Evolutionary conservation across 2,797 vertebrate species (phyloP), one percentile per base, ranked within the genome.

Genomic region (Champsocephalus gunnari): DNA sequence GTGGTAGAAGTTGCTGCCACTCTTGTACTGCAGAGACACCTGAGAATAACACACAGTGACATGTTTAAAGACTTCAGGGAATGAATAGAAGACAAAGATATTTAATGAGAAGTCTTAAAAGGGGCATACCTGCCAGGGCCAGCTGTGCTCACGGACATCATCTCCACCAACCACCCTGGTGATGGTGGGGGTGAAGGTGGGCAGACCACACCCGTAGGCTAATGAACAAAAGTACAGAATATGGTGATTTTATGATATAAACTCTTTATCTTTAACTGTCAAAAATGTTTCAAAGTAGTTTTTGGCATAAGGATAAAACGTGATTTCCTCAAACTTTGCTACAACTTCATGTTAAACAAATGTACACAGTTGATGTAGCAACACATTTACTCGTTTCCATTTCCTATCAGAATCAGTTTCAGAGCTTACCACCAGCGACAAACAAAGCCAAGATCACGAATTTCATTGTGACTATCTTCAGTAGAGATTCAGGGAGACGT

Each of bases 41-140:
- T 98, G 84, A 53, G 48, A 62, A 49, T 6, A 19, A 61, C 62
- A 79, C 56, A 71, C 1, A 55, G 38, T 3, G 9, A 50, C 2
- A 4, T 41, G 38, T 50, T 41, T 51, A 12, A 16, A 12, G n/a
- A 48, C 24, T 38, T 50, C 1, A 60, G 3, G 14, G 69, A 73
- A 53, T 11, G 3, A 12, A 51, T 0, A 43, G 57, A 34, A 16
- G 44, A n/a, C 8, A 9, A 1, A 5, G 2, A 56, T 24, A 21
- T 28, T 14, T 55, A 34, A 71, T 17, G 47, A 65, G 9, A 51
- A 5, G 2, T 28, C 1, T 16, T 3, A 54, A 55, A 55, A 32
- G 9, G 0, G 9, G 9, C 54, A 3, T 89, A 97, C 98, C 97
- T 98, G 98, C 97, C 98, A 99, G 0, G 98, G 97, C 97, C 97